Evolutionary conservation across 2,888 invertebrate genomes (phyloP), one percentile per base, ranked within the genome.

Genomic region (Ichneumoninae sp.): DNA sequence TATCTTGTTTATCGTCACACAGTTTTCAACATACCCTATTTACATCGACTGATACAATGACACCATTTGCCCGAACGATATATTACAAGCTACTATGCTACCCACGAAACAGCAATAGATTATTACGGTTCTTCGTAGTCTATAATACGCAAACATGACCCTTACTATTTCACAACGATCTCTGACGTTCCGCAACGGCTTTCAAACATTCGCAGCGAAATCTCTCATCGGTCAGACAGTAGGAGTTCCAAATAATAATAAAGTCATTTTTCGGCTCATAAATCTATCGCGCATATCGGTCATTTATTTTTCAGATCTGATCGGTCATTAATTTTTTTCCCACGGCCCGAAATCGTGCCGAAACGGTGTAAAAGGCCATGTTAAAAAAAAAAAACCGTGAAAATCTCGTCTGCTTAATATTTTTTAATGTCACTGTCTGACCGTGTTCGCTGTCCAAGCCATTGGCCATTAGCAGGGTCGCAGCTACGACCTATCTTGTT

Each of bases 341-440:
- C 16, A 13, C 22, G 26, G 57, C 13, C 57, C 57, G 57, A 26
- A 57, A 13, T 26, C 57, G 13, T 10, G 60, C 68, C 8, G 33
- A 22, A 19, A 26, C 16, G 26, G 50, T 33, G 3, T 13, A 4
- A 47, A 40, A 10, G 10, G 1, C 10, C 10, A 10, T 10, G 10
- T 40, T 10, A 7, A 5, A 30, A 33, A 5, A 30, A 33, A 63
- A 16, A 7, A 40, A 60, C 19, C 22, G 40, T 47, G 47, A 75
- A 70, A 50, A 13, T 52, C 40, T 26, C 36, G 63, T 22, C 70
- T 65, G 26, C 44, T 83, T 40, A 71, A 75, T 80, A 79, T 65
- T 65, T 22, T n/a, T 76, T 68, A 76, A 83, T 77, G 13, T 36
- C 73, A 66, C 68, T 68, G 60, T 71, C 44, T 47, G 13, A 47